Evolutionary conservation across 2,797 vertebrate species (phyloP), one percentile per base, ranked within the genome.

Genomic region (Pelochelys cantorii): DNA sequence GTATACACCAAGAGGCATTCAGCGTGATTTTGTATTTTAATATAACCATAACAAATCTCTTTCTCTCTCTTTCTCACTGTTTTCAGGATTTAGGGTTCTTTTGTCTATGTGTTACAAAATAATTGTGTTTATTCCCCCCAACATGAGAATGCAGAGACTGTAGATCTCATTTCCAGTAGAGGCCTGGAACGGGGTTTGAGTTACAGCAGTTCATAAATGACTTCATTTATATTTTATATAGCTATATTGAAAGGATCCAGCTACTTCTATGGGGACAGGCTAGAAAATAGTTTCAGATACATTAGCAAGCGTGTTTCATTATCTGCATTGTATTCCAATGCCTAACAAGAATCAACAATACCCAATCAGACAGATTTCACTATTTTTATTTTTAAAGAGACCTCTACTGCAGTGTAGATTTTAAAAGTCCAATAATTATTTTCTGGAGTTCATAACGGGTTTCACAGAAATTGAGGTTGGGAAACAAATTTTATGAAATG

Each of bases 171-270:
- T 97, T 96, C 90, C 86, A 93, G 87, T 83, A 88, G 77, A 95
- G 93, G 84, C 25, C 86, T 91, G 55, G 80, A 88, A 93, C 79
- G 88, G 89, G 71, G 59, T 93, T 93, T 97, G 93, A 96, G 75
- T 94, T 96, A 93, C 48, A 94, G 37, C 84, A 92, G 57, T 93
- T 96, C 95, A 96, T 95, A 97, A 97, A 96, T 90, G 75, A 91
- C 78, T 96, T 97, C 74, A 96, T 96, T 96, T 96, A 95, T 97
- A 94, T 96, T 97, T 97, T 91, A 97, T 97, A 54, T 13, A 31
- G 34, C n/a, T 81, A 88, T 62, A 89, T 92, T 0, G 0, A 96
- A 90, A 74, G 83, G 65, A 79, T 93, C 37, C 89, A 89, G 37
- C 31, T 89, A 89, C 3, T 62, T 96, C 79, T 93, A 59, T 71